phyloP scores from a whole-genome alignment of 2,888 invertebrate genomes.

The Protodeltote pygarga region DNA sequence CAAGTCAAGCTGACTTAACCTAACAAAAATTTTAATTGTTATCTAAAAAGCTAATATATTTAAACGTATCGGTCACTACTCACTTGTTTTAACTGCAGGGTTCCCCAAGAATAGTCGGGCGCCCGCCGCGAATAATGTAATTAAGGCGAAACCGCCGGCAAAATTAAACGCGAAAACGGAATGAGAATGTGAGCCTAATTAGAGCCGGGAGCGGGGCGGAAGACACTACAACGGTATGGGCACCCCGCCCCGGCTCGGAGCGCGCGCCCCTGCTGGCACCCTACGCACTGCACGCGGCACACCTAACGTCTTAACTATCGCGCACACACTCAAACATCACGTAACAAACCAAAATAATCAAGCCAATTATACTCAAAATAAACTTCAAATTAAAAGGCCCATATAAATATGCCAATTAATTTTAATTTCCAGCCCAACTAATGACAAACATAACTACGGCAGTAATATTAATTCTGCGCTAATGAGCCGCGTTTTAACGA shows the following conservation, averaged over 20 bases:
- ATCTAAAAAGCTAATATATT: conserved; percentile 40
- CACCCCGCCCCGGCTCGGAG: conserved; percentile 37
- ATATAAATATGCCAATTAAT: conserved; percentile 48
- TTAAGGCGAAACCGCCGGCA: conserved; percentile 86
- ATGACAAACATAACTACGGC: conserved; percentile 36
- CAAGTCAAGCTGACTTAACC: background rate
- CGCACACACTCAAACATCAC: conserved; percentile 9
- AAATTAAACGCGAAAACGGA: conserved; percentile 88
- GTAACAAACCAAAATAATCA: conserved; percentile 15
- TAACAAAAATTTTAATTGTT: conserved; percentile 15
- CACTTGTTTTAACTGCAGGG: conserved; percentile 64
- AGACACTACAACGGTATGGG: conserved; percentile 62
- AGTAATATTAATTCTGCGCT: conserved; percentile 49
- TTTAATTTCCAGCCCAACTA: conserved; percentile 47
- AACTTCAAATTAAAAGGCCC: conserved; percentile 26
- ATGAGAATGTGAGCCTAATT: conserved; percentile 88
- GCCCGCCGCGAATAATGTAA: conserved; percentile 84
- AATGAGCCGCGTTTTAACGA: conserved; percentile 51
- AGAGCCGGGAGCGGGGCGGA: conserved; percentile 75
- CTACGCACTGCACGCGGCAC: conserved; percentile 16
- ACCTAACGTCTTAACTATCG: conserved; percentile 20
- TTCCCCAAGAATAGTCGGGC: conserved; percentile 60
- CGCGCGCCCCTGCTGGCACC: conserved; percentile 20
- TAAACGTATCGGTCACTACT: conserved; percentile 68
- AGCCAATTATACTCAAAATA: conserved; percentile 30